Percentiles rank a stretch among this genome's conserved stretches.
phyloP scores from a whole-genome alignment of 2,113 vertebrate species.

The Erinaceus europaeus region DNA sequence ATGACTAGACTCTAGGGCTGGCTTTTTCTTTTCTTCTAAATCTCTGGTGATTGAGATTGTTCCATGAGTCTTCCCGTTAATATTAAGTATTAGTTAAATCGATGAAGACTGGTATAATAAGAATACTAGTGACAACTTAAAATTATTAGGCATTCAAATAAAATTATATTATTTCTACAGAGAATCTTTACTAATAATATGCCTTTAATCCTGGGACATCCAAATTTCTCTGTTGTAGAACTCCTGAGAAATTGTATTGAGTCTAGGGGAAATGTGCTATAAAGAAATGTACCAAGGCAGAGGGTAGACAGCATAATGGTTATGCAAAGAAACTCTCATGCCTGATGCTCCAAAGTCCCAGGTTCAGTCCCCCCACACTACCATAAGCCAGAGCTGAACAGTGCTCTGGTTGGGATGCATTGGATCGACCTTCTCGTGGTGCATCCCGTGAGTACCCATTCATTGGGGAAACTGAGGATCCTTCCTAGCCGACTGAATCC shows the following conservation, averaged over 20 bases:
- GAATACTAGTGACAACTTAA: background rate
- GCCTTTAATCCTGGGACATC: background rate
- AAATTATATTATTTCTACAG: background rate
- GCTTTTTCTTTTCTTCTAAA: background rate
- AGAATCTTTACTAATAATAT: conserved; percentile 11
- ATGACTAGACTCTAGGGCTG: background rate
- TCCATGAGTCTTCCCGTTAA: background rate
- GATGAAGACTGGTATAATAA: background rate
- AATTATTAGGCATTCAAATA: background rate
- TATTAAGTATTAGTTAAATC: background rate
- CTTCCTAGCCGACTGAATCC: too few relatives aligned
- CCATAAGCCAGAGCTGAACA: too few relatives aligned
- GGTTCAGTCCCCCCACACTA: too few relatives aligned
- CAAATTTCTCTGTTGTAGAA: conserved; percentile 8
- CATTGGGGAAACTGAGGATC: too few relatives aligned
- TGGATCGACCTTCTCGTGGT: too few relatives aligned
- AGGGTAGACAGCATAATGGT: too few relatives aligned
- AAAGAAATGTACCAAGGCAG: background rate
- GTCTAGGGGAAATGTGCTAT: background rate
- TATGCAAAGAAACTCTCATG: too few relatives aligned
- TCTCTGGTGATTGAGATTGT: background rate
- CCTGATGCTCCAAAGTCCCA: too few relatives aligned
- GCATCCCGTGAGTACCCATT: too few relatives aligned
- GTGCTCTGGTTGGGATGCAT: too few relatives aligned
- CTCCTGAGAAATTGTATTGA: conserved; percentile 9